Conservation (phyloP, 2,888 invertebrate species). For the Chouioia cunea region DNA sequence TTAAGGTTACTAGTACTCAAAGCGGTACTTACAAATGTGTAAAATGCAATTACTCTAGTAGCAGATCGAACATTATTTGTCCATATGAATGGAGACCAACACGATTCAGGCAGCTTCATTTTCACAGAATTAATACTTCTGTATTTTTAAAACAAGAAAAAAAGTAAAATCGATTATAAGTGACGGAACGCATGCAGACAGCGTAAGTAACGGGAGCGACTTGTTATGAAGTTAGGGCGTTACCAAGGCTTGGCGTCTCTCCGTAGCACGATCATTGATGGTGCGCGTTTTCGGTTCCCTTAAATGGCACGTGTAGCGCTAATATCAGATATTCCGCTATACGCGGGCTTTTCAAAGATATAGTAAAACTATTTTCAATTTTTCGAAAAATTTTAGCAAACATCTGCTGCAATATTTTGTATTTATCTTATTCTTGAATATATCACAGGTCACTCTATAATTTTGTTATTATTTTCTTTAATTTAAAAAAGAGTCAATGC, state of each 20-base stretch:
- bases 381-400: too few species aligned
- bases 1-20: neutral
- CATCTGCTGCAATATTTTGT: too few species aligned
- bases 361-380: too few species aligned
- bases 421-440: too few species aligned
- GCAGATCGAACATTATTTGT: slow-evolving; percentile 82
- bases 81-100: slow-evolving; percentile 93
- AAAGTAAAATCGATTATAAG: neutral
- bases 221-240: slow-evolving; percentile 46
- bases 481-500: too few species aligned
- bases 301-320: slow-evolving; percentile 19
- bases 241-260: slow-evolving; percentile 31
- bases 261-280: neutral
- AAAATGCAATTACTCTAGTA: slow-evolving; percentile 83
- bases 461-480: too few species aligned
- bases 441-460: too few species aligned
- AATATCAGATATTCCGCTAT: slow-evolving; percentile 9
- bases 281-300: slow-evolving; percentile 2
- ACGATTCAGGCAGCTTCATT: slow-evolving; percentile 82
- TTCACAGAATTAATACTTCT: slow-evolving; percentile 53
- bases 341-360: too few species aligned
- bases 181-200: neutral
- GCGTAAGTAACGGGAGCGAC: neutral
- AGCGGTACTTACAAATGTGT: slow-evolving; percentile 74
- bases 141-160: neutral